Percentiles rank a stretch among this genome's conserved stretches.
Evolutionary conservation across 2,113 vertebrate genomes (phyloP).

Genomic region (Donacobius atricapilla): DNA sequence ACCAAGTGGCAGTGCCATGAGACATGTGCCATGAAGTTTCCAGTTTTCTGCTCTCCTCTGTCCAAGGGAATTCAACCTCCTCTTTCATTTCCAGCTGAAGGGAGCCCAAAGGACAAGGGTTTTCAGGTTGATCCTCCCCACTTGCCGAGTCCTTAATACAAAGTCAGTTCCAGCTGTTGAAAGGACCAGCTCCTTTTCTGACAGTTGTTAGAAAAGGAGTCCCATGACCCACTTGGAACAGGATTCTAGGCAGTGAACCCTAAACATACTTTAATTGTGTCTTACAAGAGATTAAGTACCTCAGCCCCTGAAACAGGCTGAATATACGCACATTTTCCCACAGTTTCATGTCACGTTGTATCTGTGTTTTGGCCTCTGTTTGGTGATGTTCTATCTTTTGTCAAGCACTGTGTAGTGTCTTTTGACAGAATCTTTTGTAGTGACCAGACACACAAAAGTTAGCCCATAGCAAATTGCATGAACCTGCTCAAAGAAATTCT

Average conservation of each 20-base stretch:
- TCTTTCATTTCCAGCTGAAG: not conserved
- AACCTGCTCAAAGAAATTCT: not conserved
- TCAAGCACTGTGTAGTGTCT: not conserved
- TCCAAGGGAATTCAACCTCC: not conserved
- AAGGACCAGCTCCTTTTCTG: not conserved
- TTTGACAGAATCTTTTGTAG: not conserved
- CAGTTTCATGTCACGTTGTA: rapidly evolving
- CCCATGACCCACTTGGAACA: not conserved
- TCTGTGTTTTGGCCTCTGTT: not conserved
- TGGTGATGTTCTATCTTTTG: not conserved
- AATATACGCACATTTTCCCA: not conserved
- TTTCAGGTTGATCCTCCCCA: not conserved
- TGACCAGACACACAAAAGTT: not conserved
- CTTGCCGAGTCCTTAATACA: not conserved
- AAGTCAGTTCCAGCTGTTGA: not conserved
- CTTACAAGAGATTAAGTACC: not conserved
- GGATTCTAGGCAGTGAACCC: not conserved
- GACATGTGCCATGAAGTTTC: not conserved
- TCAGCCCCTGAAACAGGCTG: not conserved
- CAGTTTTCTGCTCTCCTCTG: not conserved
- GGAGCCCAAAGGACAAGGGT: not conserved
- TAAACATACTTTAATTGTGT: not conserved
- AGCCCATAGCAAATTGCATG: not conserved
- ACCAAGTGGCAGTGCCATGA: not conserved
- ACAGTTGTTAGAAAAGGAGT: not conserved